These are phyloP conservation scores for Acleris literana DNA, from an alignment of 2,888 invertebrate species.

Conservation along the genomic window DNA sequence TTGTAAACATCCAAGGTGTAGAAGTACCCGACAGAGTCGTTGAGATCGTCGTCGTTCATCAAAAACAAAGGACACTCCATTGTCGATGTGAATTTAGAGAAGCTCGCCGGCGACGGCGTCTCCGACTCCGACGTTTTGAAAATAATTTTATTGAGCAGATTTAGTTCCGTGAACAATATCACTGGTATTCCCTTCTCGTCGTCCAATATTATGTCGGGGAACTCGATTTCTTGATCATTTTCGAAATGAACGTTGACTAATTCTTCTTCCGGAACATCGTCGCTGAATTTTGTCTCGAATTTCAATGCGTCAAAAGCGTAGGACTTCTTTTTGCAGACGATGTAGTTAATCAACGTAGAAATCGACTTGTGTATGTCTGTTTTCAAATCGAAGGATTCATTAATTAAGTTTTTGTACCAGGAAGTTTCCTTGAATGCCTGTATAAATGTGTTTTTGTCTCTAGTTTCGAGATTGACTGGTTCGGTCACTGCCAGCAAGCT, in stretches of 20 bases:
- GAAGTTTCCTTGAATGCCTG: slow-evolving; percentile 42
- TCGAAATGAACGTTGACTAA: slow-evolving; percentile 48
- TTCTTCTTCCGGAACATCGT: slow-evolving; percentile 44
- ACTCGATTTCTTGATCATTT: slow-evolving; percentile 52
- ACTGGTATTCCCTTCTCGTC: slow-evolving; percentile 58
- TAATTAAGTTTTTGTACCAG: slow-evolving; percentile 47
- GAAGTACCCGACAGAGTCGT: slow-evolving; percentile 55
- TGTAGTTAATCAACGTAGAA: slow-evolving; percentile 55
- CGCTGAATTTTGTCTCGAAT: slow-evolving; percentile 44
- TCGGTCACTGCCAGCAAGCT: slow-evolving; percentile 36
- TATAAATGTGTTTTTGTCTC: slow-evolving; percentile 45
- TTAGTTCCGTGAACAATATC: slow-evolving; percentile 47
- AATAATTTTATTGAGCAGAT: slow-evolving; percentile 52
- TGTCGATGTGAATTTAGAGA: slow-evolving; percentile 49
- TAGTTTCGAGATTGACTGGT: slow-evolving; percentile 40
- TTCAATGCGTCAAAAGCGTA: slow-evolving; percentile 54
- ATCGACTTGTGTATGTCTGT: slow-evolving; percentile 52
- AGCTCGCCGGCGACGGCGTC: slow-evolving; percentile 44
- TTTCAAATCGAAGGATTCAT: slow-evolving; percentile 33
- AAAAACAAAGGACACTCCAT: slow-evolving; percentile 56
- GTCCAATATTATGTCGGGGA: slow-evolving; percentile 55
- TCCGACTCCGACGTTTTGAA: slow-evolving; percentile 37
- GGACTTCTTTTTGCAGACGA: slow-evolving; percentile 52
- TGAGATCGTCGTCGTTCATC: slow-evolving; percentile 47
- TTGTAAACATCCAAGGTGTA: slow-evolving; percentile 57